Evolutionary conservation across 1,140 invertebrate species (phyloP), one percentile per base, ranked within the genome.

Genomic region (Grapholita molesta): DNA sequence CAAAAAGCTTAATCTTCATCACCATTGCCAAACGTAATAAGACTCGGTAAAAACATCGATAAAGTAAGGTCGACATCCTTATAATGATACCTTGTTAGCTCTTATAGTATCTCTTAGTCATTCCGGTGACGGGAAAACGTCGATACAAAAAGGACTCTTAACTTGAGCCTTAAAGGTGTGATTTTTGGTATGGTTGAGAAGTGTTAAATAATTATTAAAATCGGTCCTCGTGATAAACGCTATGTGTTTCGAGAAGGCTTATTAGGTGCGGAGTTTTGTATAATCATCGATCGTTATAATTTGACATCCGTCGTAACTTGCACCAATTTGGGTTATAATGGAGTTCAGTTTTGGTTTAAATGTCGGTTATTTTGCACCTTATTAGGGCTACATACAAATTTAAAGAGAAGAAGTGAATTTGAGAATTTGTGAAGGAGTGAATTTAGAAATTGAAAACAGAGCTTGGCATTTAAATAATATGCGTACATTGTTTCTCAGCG

Each of bases 81-180:
- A 88, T 84, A 85, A 86, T 80, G 78, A 78, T 73, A 73, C 72
- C 89, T 91, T 88, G 89, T 91, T 90, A 91, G 83, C 80, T 83
- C 81, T 84, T 83, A 86, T 88, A 88, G 90, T 90, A 91, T 82
- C 80, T 83, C 81, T 84, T 83, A 86, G 83, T 84, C 79, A 83
- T 76, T 78, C 76, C 76, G 78, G 69, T 75, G 70, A 73, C 77
- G 72, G 70, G 77, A 75, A 64, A 70, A 70, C 70, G 71, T 74
- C 68, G 75, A 80, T 77, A 83, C 75, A 75, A 73, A 78, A 86
- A 80, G 85, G 77, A 81, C 82, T 83, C 82, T 88, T 86, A 89
- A 89, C 85, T 85, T 77, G 73, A 80, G 77, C 80, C 82, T 78
- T 74, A 79, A 89, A 89, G 82, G 87, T 88, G 85, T 91, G 84